Percentiles rank a stretch among this genome's conserved stretches.
These are phyloP conservation scores for Marasmarcha lunaedactyla DNA, from an alignment of 2,888 invertebrate species.

Conservation along the genomic window DNA sequence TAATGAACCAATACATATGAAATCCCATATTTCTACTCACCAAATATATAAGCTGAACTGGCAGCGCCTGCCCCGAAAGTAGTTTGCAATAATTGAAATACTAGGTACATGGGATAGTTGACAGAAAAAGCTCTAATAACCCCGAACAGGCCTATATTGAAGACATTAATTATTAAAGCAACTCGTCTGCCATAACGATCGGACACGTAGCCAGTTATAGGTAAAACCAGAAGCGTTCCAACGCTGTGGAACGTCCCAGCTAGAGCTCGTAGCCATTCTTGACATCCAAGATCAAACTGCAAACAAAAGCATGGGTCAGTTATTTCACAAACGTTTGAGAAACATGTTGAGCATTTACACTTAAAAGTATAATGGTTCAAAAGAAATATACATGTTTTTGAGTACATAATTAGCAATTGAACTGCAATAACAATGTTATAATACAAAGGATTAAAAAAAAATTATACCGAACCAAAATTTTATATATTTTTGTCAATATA, in stretches of 20 bases:
- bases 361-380: no score
- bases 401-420: no score
- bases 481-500: no score
- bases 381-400: no score
- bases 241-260: slow-evolving; percentile 79
- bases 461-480: not conserved
- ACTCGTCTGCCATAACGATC: slow-evolving; percentile 72
- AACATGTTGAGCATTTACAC: no score
- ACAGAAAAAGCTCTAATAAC: slow-evolving; percentile 65
- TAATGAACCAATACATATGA: no score
- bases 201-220: slow-evolving; percentile 76
- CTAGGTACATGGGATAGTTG: slow-evolving; percentile 65
- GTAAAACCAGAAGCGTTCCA: slow-evolving; percentile 77
- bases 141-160: slow-evolving; percentile 53
- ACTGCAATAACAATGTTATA: no score
- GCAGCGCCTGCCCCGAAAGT: slow-evolving; percentile 63
- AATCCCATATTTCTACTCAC: slow-evolving; percentile 22
- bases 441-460: slow-evolving; percentile 23
- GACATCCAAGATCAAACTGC: slow-evolving; percentile 75
- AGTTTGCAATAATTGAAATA: slow-evolving; percentile 63
- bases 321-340: no score
- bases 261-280: slow-evolving; percentile 77
- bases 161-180: slow-evolving; percentile 54
- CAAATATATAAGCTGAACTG: slow-evolving; percentile 57
- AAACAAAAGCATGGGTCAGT: not conserved